Base-by-base conservation (phyloP, 2,113 vertebrate genomes). In the Brachionichthys hirsutus region DNA sequence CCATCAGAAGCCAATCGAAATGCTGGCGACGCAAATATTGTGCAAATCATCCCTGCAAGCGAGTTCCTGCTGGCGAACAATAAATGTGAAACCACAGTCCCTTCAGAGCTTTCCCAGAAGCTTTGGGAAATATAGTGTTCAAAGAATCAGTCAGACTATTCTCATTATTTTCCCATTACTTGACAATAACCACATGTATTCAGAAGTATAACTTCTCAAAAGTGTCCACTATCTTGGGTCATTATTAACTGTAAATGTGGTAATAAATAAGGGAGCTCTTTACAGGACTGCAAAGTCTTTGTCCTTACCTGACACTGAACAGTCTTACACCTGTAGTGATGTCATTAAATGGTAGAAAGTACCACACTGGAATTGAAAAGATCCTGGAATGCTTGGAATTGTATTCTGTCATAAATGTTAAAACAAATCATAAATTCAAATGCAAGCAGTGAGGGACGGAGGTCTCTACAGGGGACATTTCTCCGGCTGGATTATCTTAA, bases 1-100 rank as follows among this genome's bases (percentile, higher is more conserved):
- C 43, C 72, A 62, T 76, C 66, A 80, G 45, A 73, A 83, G 72
- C 18, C 67, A 57, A 73, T 66, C 75, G 61, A 63, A 48, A 4
- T 48, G 44, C 61, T 42, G 41, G 76, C 70, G 56, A 80, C 65
- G 54, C 17, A 69, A n/a, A 75, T 38, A 78, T 51, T 18, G 61
- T 49, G 17, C 12, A 41, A 40, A 62, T 66, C 53, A 62, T 66
- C 53, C 49, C 24, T 66, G 10, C 22, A 59, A 68, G 52, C 36
- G 56, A 44, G 50, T 81, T 30, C 70, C 73, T 75, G 34, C 71
- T 75, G 70, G 67, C 58, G 38, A 75, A 67, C 45, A 53, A 34
- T 12, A 63, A 47, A 64, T n/a, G 5, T 71, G 51, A 69, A 80
- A 44, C 74, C 56, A 42, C 54, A 45, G 63, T 69, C 74, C 49